Evolutionary conservation across 2,797 vertebrate genomes (phyloP), one percentile per base, ranked within the genome.

Genomic region (Enteromius radiatus): DNA sequence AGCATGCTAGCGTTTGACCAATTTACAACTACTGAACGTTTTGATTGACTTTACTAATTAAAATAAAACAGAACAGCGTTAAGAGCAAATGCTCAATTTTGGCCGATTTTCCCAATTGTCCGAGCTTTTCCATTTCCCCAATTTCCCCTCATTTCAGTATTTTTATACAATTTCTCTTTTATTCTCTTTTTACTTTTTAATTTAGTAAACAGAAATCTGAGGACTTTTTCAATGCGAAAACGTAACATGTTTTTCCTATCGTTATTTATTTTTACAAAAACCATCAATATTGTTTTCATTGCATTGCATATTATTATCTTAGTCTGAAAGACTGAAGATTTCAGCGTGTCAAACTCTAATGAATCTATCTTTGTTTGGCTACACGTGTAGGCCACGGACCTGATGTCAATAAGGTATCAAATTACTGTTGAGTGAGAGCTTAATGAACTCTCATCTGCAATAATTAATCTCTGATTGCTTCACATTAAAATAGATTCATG

Each of bases 401-500:
- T 86, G 84, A 87, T 88, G 84, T 88, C 81, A 86, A 85, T 87
- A 89, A 81, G 84, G 63, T 79, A 87, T 89, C 84, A 87, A 86
- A 88, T 88, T 86, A 86, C 81, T 84, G 77, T 84, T 86, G 86
- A 85, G 86, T 81, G 61, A 89, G 81, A 86, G 82, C 82, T 89
- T 90, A 88, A 90, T 89, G 87, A 90, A 86, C 84, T 88, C 85
- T 84, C 88, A 89, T 88, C 85, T 88, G 84, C 75, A 87, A 88
- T 87, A 88, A 87, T 88, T 90, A 89, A 88, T 87, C 84, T 88
- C 77, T 86, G 87, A 87, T 89, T 87, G 87, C 87, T 84, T 78
- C 84, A 75, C 68, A 84, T 80, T 88, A 83, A 87, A 88, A 88
- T 86, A 87, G 81, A 87, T 90, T 84, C 70, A 87, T 88, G 85